phyloP scores from a whole-genome alignment of 2,113 vertebrate species.

The Xyliphius kryptos region DNA sequence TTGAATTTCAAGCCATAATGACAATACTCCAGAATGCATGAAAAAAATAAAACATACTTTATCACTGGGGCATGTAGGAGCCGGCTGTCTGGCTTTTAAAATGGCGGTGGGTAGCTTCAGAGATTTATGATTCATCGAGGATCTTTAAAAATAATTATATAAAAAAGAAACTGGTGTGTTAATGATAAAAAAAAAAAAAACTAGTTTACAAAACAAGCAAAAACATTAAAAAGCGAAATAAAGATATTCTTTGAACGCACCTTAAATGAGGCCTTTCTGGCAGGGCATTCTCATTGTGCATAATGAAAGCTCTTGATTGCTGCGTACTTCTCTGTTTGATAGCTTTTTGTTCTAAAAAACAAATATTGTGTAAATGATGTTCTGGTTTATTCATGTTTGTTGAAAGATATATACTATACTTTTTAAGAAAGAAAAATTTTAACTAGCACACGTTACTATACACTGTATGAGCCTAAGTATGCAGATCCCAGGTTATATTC shows the following conservation, averaged over 20 bases:
- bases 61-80: constrained; percentile 1
- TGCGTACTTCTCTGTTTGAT: not conserved
- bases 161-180: not conserved
- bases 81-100: constrained; percentile 24
- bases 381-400: too few species aligned
- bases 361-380: not conserved
- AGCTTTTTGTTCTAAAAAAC: not conserved
- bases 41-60: constrained; percentile 15
- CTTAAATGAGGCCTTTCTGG: constrained; percentile 11
- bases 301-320: not conserved
- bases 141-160: constrained; percentile 4
- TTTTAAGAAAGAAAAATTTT: too few species aligned
- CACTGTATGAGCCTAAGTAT: too few species aligned
- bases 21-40: not conserved
- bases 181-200: not conserved
- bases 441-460: too few species aligned
- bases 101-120: constrained; percentile 25
- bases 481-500: too few species aligned
- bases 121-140: constrained; percentile 7
- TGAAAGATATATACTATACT: too few species aligned
- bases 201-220: not conserved
- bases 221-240: not conserved
- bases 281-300: constrained; percentile 22
- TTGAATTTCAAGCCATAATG: not conserved
- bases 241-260: constrained; percentile 3